phyloP scores from a whole-genome alignment of 23 tunicate genomes.

The Oikopleura dioica region DNA sequence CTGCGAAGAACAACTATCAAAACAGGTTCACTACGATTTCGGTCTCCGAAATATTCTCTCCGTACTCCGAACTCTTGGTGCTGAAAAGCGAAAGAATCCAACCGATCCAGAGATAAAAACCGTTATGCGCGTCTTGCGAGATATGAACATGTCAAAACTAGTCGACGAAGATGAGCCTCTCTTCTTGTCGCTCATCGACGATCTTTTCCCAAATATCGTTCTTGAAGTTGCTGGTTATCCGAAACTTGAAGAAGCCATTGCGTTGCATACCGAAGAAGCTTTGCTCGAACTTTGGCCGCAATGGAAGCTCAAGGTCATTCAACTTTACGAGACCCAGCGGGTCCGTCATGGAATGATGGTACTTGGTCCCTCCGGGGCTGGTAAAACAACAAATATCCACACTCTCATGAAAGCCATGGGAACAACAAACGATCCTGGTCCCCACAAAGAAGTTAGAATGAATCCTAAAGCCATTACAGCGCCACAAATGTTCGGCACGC shows the following conservation, averaged over 20 bases:
- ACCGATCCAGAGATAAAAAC: constrained; percentile 74
- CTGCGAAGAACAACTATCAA: constrained; percentile 97
- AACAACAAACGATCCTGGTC: constrained; percentile 75
- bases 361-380: constrained; percentile 96
- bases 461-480: constrained; percentile 99
- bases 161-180: constrained; percentile 99
- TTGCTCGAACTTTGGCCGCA: constrained; percentile 65
- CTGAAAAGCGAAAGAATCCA: constrained; percentile 66
- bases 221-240: constrained; percentile 91
- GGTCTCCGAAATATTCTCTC: constrained; percentile 98
- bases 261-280: constrained; percentile 39
- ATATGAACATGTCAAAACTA: constrained; percentile 96
- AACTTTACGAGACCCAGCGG: constrained; percentile 62
- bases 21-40: constrained; percentile 99
- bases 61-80: constrained; percentile 92
- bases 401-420: constrained; percentile 91
- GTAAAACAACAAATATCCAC: constrained; percentile 80
- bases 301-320: constrained; percentile 44
- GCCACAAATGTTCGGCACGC: constrained; percentile 98
- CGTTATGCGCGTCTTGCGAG: constrained; percentile 93
- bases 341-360: constrained; percentile 99
- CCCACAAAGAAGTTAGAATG: constrained; percentile 98
- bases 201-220: constrained; percentile 74
- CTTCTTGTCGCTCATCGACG: constrained; percentile 94
- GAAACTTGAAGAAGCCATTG: constrained; percentile 78